Conservation (phyloP, 2,888 invertebrate genomes). For the Polylopha cassiicola region DNA sequence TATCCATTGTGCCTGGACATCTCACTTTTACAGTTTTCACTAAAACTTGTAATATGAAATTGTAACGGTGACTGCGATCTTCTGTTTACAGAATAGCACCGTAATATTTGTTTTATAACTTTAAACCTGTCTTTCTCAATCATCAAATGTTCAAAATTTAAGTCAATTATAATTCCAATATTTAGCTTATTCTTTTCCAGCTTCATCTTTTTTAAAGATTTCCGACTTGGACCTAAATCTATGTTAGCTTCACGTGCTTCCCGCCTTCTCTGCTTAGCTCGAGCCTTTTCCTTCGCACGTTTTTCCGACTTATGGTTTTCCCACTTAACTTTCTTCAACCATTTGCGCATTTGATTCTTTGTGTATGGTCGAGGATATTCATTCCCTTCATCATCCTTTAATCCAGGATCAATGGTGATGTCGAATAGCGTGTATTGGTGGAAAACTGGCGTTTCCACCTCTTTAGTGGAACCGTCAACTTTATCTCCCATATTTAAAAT, state of each 20-base stretch:
- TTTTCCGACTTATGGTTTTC: conserved; percentile 82
- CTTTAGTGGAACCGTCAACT: conserved; percentile 20
- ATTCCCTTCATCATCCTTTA: conserved; percentile 64
- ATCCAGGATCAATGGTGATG: conserved; percentile 61
- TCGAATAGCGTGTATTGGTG: conserved; percentile 60
- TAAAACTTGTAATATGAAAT: conserved; percentile 88
- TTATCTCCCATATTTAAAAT: conserved; percentile 18
- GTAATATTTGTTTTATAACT: conserved; percentile 91
- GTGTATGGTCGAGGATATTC: conserved; percentile 67
- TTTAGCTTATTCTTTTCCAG: conserved; percentile 82
- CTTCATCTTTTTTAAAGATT: conserved; percentile 84
- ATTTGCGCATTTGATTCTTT: conserved; percentile 82
- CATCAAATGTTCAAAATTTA: conserved; percentile 95
- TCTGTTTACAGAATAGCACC: conserved; percentile 94
- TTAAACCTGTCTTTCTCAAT: conserved; percentile 91
- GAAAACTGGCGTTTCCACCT: conserved; percentile 32
- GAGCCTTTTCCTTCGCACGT: conserved; percentile 83
- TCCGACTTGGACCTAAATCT: conserved; percentile 86
- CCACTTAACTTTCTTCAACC: conserved; percentile 85
- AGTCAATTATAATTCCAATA: conserved; percentile 88
- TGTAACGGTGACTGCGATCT: conserved; percentile 87
- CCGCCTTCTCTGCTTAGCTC: conserved; percentile 82
- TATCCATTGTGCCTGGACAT: conserved; percentile 91
- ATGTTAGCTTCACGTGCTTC: conserved; percentile 84
- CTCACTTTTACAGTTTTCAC: conserved; percentile 83